phyloP scores from a whole-genome alignment of 2,797 vertebrate genomes.

The Crenichthys baileyi region DNA sequence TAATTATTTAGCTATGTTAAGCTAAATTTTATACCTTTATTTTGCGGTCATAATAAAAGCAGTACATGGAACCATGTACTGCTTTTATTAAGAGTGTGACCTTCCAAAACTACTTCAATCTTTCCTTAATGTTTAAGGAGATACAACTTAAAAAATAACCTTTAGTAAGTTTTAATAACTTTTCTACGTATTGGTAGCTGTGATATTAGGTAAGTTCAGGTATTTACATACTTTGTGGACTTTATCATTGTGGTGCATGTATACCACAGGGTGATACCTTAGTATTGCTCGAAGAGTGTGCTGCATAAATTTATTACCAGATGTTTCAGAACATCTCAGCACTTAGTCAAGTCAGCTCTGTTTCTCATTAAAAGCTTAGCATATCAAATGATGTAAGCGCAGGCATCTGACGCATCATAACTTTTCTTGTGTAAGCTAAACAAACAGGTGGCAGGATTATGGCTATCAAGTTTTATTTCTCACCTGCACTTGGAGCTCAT shows the following conservation, averaged over 20 bases:
- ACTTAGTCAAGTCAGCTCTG: conserved; percentile 58
- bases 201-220: neutral
- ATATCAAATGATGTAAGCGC: conserved; percentile 60
- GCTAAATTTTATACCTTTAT: neutral
- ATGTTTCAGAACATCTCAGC: conserved; percentile 52
- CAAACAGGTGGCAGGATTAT: conserved; percentile 42
- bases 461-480: conserved; percentile 58
- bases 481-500: conserved; percentile 58
- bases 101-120: neutral
- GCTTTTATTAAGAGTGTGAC: neutral
- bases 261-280: conserved; percentile 42
- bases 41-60: neutral
- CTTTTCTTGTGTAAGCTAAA: conserved; percentile 48
- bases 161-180: neutral
- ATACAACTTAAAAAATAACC: neutral
- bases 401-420: conserved; percentile 48
- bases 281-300: conserved; percentile 31
- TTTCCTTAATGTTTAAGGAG: neutral
- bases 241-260: neutral
- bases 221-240: neutral
- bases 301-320: conserved; percentile 40
- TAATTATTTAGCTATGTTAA: neutral
- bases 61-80: neutral
- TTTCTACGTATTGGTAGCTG: neutral
- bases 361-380: conserved; percentile 59